Conservation (phyloP, 2,797 vertebrate species). For the Pterois miles region DNA sequence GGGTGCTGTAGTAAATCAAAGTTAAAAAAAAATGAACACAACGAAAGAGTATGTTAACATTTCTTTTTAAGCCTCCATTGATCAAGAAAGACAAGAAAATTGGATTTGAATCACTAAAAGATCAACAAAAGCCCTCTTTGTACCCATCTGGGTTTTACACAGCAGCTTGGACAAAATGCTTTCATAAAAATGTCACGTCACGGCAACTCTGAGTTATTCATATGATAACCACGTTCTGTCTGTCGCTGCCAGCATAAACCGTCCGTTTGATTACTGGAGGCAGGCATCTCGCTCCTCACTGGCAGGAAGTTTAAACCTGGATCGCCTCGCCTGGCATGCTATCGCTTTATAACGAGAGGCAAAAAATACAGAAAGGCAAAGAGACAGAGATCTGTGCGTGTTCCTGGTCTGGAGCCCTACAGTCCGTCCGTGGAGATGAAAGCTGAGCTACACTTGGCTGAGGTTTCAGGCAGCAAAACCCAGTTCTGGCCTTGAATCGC, state of each 20-base stretch:
- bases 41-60: conserved; percentile 15
- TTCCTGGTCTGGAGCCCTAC: conserved; percentile 35
- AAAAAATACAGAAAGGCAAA: conserved; percentile 40
- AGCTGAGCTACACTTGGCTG: conserved; percentile 53
- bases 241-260: conserved; percentile 70
- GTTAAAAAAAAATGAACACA: conserved; percentile 28
- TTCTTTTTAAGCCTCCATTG: conserved; percentile 16
- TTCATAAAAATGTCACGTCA: conserved; percentile 47
- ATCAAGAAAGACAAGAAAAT: conserved; percentile 62
- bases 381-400: conserved; percentile 24
- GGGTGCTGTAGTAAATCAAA: conserved; percentile 26
- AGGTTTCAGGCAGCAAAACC: conserved; percentile 29
- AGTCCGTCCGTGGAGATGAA: conserved; percentile 55
- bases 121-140: conserved; percentile 57
- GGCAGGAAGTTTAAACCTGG: conserved; percentile 67
- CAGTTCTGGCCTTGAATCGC: conserved; percentile 40
- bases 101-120: conserved; percentile 47
- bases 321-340: conserved; percentile 34
- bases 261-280: conserved; percentile 64
- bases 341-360: conserved; percentile 44
- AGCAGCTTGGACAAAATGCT: conserved; percentile 40
- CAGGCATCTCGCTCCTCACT: conserved; percentile 55
- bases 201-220: conserved; percentile 58
- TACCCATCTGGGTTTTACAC: conserved; percentile 52
- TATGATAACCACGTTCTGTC: conserved; percentile 32